phyloP scores from a whole-genome alignment of 2,113 vertebrate species.

The Dendrocopos noguchii region DNA sequence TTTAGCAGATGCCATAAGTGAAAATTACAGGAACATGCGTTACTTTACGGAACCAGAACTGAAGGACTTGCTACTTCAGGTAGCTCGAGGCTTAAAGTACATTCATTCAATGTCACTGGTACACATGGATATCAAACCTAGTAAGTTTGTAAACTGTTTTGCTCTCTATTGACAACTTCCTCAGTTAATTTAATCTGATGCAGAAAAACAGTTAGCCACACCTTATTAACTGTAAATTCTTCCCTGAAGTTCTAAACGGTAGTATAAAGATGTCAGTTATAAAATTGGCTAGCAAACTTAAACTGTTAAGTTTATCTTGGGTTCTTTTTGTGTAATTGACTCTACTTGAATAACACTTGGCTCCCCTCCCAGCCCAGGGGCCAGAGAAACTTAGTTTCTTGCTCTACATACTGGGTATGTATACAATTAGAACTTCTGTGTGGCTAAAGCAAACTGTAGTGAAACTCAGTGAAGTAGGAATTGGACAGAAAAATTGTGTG shows the following conservation, averaged over 20 bases:
- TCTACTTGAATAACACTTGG: slow-evolving; percentile 41
- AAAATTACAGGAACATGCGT: slow-evolving; percentile 88
- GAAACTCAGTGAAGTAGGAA: not conserved
- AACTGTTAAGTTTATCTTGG: slow-evolving; percentile 53
- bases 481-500: not conserved
- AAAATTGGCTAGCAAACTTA: slow-evolving; percentile 25
- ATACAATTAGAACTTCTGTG: not conserved
- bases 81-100: slow-evolving; percentile 92
- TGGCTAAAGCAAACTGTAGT: not conserved
- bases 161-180: not conserved
- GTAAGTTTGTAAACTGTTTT: slow-evolving; percentile 78
- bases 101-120: slow-evolving; percentile 96
- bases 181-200: not conserved
- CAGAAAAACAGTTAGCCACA: slow-evolving; percentile 42
- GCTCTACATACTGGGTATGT: not conserved
- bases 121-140: slow-evolving; percentile 99
- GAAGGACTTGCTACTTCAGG: slow-evolving; percentile 93
- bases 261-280: slow-evolving; percentile 27
- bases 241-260: slow-evolving; percentile 7
- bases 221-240: slow-evolving; percentile 53
- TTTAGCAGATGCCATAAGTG: slow-evolving; percentile 90
- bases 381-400: not conserved
- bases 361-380: slow-evolving; percentile 29
- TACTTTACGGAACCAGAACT: slow-evolving; percentile 90
- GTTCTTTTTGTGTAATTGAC: slow-evolving; percentile 30